Evolutionary conservation across 92 coral and sea anemone species (phyloP), one percentile per base, ranked within the genome.

Genomic region (Muricea muricata): DNA sequence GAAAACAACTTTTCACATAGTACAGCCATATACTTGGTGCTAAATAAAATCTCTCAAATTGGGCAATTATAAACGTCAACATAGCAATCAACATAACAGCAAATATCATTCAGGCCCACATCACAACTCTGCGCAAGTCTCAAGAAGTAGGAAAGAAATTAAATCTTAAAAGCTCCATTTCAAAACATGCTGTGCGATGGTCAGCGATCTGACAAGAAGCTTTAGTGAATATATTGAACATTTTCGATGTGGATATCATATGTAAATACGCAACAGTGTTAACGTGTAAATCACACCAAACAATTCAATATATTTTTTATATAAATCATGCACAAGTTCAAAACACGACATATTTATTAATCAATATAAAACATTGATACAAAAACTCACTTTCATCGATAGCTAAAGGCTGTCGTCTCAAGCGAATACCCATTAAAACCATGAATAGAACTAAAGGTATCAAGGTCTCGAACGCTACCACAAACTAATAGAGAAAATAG

Each of bases 381-480:
- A n/a, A n/a, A 11, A 15, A 48, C 93, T 40, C 65, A 93, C 99
- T 95, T 86, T 97, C 99, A 32, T 92, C 90, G 47, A 88, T 91
- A 9, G 93, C 90, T 56, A 86, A 87, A 13, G 99, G 98, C 69
- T 97, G 93, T 71, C 97, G 82, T 56, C 99, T 73, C 26, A 93
- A 87, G 42, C 99, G 94, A 85, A 97, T 97, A 48, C 98, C 94
- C 99, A 93, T 93, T 68, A 97, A 83, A 79, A 97, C 91, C 47
- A 97, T 89, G 78, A 97, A 97, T 31, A 97, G 81, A 35, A 97
- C 99, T 61, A 97, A 79, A 9, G 99, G 99, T 68, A 90, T 93
- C 15, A 93, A 92, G 11, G 93, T 92, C 83, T 97, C 98, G 50
- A 93, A 90, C 24, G 91, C 84, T 15, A 92, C 97, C 30, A 97